Base-by-base conservation (phyloP, 2,888 invertebrate species). In the Masnerella sp. region DNA sequence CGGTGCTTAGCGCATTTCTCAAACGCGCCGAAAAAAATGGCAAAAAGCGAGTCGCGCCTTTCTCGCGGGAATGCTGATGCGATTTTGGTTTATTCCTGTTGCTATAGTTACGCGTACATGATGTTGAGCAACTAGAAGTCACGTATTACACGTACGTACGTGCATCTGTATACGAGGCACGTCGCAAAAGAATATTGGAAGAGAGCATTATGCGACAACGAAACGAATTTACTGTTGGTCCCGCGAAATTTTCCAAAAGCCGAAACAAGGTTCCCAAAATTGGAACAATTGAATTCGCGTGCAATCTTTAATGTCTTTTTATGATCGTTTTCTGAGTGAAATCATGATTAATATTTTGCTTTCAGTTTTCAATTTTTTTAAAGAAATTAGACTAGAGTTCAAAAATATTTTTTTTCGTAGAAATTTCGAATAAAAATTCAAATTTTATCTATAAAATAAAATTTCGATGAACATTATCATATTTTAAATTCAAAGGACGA, bases 181-280 rank as follows among this genome's bases (percentile, higher is more conserved):
- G 74, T 74, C 61, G 74, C 62, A 38, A 62, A 74, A 74, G 74
- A 74, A 74, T 74, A 74, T 74, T 70, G 67, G 74, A 70, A 61
- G 74, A 67, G 74, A 74, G 67, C 56, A 74, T 74, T 74, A 67
- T 74, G 74, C 74, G 65, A 74, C 70, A 61, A 47, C 62, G 74
- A 51, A 74, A 74, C 74, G 70, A 74, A 74, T 74, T 74, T 74
- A 70, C 70, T 67, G 74, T 70, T 51, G 56, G 67, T 74, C 70
- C 67, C 61, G 28, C 62, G 51, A 70, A 70, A 70, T 70, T 74
- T 70, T 30, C 42, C 65, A 25, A 56, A 64, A 58, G 36, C 68
- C 34, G 30, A 49, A 65, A 42, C 45, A 28, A 30, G 12, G 47
- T 42, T 43, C 5, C 47, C 42, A 58, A 74, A 69, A 74, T 67